Evolutionary conservation across 2,113 vertebrate genomes (phyloP).

Genomic region (Hiodon alosoides): DNA sequence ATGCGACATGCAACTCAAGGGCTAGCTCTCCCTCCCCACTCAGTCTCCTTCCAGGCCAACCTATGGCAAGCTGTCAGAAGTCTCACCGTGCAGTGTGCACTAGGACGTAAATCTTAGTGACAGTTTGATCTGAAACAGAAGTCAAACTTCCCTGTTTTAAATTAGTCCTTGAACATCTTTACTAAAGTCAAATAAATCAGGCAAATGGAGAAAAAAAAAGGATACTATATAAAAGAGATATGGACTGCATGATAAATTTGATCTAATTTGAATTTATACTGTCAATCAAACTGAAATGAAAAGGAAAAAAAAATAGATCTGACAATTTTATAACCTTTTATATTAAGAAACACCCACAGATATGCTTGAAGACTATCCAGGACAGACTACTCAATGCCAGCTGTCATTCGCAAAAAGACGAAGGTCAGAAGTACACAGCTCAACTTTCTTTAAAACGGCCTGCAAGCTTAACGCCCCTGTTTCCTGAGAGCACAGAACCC

Average conservation of each 20-base stretch:
- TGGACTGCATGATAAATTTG: not conserved
- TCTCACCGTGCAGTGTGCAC: constrained; percentile 4
- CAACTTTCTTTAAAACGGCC: not conserved
- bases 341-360: not conserved
- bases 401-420: not conserved
- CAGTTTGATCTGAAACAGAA: constrained; percentile 3
- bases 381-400: not conserved
- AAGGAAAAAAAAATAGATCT: not conserved
- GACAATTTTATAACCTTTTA: not conserved
- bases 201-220: not conserved
- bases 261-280: not conserved
- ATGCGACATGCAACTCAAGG: constrained; percentile 6
- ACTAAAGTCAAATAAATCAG: not conserved
- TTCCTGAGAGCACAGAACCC: not conserved
- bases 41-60: not conserved
- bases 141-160: not conserved
- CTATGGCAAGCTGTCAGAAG: constrained; percentile 15
- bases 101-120: constrained; percentile 11
- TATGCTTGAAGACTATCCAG: not conserved
- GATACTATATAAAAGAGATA: not conserved
- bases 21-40: not conserved
- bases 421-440: not conserved
- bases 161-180: not conserved
- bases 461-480: not conserved
- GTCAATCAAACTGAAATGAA: not conserved